phyloP scores from a whole-genome alignment of 2,888 invertebrate species.

The Macrosoma leucophasiata region DNA sequence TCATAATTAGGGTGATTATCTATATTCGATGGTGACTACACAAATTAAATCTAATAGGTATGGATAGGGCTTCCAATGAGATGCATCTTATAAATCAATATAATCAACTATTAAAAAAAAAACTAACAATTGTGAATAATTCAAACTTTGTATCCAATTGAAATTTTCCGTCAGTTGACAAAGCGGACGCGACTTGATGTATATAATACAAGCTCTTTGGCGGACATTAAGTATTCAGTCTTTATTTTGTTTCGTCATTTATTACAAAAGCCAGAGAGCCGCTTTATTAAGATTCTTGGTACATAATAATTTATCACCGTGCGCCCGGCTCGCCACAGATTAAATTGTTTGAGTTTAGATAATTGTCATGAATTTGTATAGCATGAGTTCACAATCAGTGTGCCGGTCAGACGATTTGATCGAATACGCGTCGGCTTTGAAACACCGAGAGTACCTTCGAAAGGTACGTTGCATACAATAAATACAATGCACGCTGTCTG shows the following conservation, averaged over 20 bases:
- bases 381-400: too few relatives aligned
- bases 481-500: too few relatives aligned
- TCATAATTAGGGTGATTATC: too few relatives aligned
- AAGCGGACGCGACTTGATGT: slow-evolving; percentile 28
- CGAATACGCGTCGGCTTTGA: too few relatives aligned
- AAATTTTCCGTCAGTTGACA: slow-evolving; percentile 20
- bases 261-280: slow-evolving; percentile 58
- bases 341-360: slow-evolving; percentile 48
- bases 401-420: too few relatives aligned
- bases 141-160: slow-evolving; percentile 7
- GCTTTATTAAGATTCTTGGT: slow-evolving; percentile 66
- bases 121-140: background rate
- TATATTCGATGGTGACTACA: too few relatives aligned
- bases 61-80: too few relatives aligned
- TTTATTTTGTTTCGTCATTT: slow-evolving; percentile 67
- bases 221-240: slow-evolving; percentile 55
- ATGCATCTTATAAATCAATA: too few relatives aligned
- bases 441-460: too few relatives aligned
- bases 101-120: too few relatives aligned
- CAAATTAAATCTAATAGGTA: too few relatives aligned
- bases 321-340: slow-evolving; percentile 44
- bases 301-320: slow-evolving; percentile 55
- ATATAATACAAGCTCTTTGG: slow-evolving; percentile 36
- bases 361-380: slow-evolving; percentile 32
- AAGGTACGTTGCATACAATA: too few relatives aligned